Percentiles rank a stretch among this genome's conserved stretches.
These are phyloP conservation scores for Anadara kagoshimensis DNA, from an alignment of 1,140 invertebrate genomes.

Conservation along the genomic window DNA sequence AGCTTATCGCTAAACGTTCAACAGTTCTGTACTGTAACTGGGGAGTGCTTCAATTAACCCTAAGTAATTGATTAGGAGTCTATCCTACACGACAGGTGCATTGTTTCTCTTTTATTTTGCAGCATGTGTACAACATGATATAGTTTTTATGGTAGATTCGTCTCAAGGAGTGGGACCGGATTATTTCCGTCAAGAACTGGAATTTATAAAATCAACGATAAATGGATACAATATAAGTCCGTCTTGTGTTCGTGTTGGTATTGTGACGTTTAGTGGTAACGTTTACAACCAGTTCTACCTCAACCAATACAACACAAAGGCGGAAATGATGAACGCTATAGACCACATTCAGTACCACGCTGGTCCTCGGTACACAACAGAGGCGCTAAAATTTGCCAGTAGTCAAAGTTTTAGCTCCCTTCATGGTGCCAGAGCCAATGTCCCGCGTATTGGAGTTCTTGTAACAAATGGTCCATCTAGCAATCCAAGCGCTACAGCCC, in stretches of 20 bases:
- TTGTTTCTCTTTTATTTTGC: background rate
- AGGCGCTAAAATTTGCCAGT: slow-evolving; percentile 39
- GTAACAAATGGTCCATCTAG: slow-evolving; percentile 52
- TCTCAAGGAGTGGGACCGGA: slow-evolving; percentile 56
- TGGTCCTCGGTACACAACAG: slow-evolving; percentile 37
- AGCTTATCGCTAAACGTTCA: no score
- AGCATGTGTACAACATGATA: slow-evolving; percentile 49
- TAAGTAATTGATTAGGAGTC: no score
- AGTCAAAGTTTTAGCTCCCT: slow-evolving; percentile 41
- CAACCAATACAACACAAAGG: slow-evolving; percentile 46
- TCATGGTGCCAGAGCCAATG: slow-evolving; percentile 48
- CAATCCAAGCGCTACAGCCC: slow-evolving; percentile 25
- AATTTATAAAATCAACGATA: slow-evolving; percentile 51
- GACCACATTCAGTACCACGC: slow-evolving; percentile 47
- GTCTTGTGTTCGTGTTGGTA: slow-evolving; percentile 44
- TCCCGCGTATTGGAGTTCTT: slow-evolving; percentile 56
- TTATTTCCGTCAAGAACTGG: slow-evolving; percentile 52
- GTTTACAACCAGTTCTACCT: slow-evolving; percentile 54
- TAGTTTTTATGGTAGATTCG: slow-evolving; percentile 60
- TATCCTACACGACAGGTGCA: no score
- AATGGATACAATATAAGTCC: slow-evolving; percentile 44
- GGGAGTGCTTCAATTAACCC: no score
- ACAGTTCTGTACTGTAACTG: no score
- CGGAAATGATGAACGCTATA: slow-evolving; percentile 39
- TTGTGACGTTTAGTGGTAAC: slow-evolving; percentile 49